Evolutionary conservation across 2,113 vertebrate genomes (phyloP), one percentile per base, ranked within the genome.

Genomic region (Agapornis roseicollis): DNA sequence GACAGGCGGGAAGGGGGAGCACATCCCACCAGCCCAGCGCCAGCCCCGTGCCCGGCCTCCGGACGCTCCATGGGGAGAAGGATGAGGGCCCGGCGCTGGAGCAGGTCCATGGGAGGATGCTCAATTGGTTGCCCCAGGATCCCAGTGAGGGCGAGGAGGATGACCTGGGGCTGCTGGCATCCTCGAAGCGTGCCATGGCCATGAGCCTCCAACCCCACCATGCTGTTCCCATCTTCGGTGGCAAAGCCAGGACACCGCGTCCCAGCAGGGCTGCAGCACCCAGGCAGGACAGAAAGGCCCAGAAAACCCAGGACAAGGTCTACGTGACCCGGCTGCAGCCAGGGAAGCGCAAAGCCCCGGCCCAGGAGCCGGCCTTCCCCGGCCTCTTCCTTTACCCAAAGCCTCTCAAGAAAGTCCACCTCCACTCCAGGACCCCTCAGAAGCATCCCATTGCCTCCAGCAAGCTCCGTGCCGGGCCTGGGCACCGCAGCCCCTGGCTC

Each of bases 251-350:
- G 49, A 98, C 93, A 2, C 47, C 35, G 1, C 15, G 14, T 76
- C 60, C 82, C 89, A 16, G 88, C 90, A 4, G 35, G 84, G 12
- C 80, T 2, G 49, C 47, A 5, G 5, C 17, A 22, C 18, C 71
- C 79, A 5, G 41, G 4, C 49, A 66, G 83, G 91, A 81, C 52
- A 55, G 10, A 39, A 90, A 89, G 47, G 29, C 89, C 29, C 97
- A 35, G 66, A 98, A 96, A 80, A 93, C 94, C 61, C 97, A 98
- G 74, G 98, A 98, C 79, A 99, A 98, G 90, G 99, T 99, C 85
- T 99, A 99, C 0, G 98, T 99, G 90, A 99, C 99, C 3, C 97
- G 99, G 83, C 98, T 99, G 29, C 98, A 98, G 37, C 97, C 98
- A 0, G 92, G 98, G 27, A 98, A 98, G 55, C 97, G 96, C 65